A percentile compares a stretch with the other conserved stretches of the same genome.
These are phyloP conservation scores for Sericinus montela DNA, from an alignment of 2,888 invertebrate species.

Conservation along the genomic window DNA sequence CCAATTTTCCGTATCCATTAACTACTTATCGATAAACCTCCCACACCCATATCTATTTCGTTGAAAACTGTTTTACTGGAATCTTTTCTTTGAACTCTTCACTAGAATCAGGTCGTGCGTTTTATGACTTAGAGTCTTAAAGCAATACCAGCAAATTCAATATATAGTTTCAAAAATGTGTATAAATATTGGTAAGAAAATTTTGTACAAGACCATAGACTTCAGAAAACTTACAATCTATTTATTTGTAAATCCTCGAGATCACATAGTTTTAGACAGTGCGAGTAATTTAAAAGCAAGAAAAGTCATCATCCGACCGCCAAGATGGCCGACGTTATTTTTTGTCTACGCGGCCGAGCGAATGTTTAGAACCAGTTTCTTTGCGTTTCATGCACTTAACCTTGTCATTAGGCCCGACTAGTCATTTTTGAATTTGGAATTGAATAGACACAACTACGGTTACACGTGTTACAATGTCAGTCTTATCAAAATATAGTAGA, in stretches of 20 bases:
- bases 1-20: too few relatives aligned
- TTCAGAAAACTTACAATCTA: too few relatives aligned
- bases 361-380: constrained; percentile 41
- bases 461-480: background rate
- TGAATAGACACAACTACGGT: constrained; percentile 22
- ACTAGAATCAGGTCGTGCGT: too few relatives aligned
- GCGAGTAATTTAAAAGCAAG: constrained; percentile 25
- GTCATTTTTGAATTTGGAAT: constrained; percentile 34
- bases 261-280: constrained; percentile 10
- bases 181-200: too few relatives aligned
- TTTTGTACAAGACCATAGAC: too few relatives aligned
- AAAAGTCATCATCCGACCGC: constrained; percentile 33
- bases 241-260: constrained; percentile 1
- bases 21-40: too few relatives aligned
- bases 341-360: constrained; percentile 38
- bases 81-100: too few relatives aligned
- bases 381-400: constrained; percentile 41
- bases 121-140: too few relatives aligned
- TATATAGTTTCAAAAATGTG: too few relatives aligned
- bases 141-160: too few relatives aligned
- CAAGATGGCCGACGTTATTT: constrained; percentile 37
- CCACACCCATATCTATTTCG: too few relatives aligned
- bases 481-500: background rate
- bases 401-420: constrained; percentile 41
- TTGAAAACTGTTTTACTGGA: too few relatives aligned